Base-by-base conservation (phyloP, 2,888 invertebrate species). In the Palloptera scutellata region DNA sequence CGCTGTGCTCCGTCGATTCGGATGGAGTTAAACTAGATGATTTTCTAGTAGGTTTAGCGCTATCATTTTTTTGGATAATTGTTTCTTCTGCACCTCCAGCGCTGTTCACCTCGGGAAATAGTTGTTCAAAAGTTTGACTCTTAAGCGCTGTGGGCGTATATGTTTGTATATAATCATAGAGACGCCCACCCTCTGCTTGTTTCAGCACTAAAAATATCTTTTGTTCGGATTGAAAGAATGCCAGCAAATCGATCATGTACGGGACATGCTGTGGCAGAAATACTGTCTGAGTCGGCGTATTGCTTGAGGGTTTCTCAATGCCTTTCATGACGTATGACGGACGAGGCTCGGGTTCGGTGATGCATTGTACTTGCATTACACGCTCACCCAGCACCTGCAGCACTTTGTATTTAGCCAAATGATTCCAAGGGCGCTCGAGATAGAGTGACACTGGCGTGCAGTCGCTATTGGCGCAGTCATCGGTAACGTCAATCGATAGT, bases 351-450 rank as follows among this genome's bases (percentile, higher is more conserved):
- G 79, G 75, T 60, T 81, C 79, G 2, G 84, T 84, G 9, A 85
- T 77, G 69, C 85, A 82, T 71, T 83, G 83, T 15, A 85, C 85
- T 70, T 81, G 81, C 81, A 85, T 83, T 9, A 85, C 85, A 1
- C 77, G 76, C 43, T 83, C 77, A 2, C 76, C 78, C 11, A 85
- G 74, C 1, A 85, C 75, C 67, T 78, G 73, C 11, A 84, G 67
- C 9, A 85, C 85, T 74, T 84, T 85, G 65, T 83, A 85, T 70
- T 82, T 83, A 17, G 83, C 81, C 70, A 85, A 71, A 71, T 84
- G 81, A 71, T 82, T 84, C 81, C 83, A 83, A 1, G 85, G 81
- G 52, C 82, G 78, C 66, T 85, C 85, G n/a, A 85, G 73, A 64
- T 77, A 79, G 0, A 75, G 62, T 0, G 77, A 73, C 6, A 30